A percentile compares a stretch with the other conserved stretches of the same genome.
phyloP scores from a whole-genome alignment of 1,140 invertebrate genomes.

The Eciton burchellii region DNA sequence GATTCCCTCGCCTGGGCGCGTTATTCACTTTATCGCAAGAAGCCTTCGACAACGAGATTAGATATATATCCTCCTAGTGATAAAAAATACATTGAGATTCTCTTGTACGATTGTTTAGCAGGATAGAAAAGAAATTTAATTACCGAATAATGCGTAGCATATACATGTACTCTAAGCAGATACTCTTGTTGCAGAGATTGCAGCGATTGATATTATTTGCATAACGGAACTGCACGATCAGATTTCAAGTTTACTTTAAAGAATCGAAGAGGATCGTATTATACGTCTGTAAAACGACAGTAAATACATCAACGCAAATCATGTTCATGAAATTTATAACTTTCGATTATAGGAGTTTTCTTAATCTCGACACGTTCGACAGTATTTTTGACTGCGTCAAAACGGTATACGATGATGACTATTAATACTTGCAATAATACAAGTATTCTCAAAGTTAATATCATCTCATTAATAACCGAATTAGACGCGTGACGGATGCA shows the following conservation, averaged over 20 bases:
- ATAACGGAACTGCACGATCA: constrained; percentile 40
- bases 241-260: constrained; percentile 61
- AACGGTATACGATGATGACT: constrained; percentile 43
- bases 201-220: constrained; percentile 61
- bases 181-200: constrained; percentile 68
- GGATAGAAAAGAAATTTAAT: constrained; percentile 62
- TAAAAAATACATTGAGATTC: constrained; percentile 64
- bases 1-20: constrained; percentile 40
- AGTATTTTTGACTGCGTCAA: constrained; percentile 35
- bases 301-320: constrained; percentile 28
- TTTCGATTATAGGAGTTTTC: constrained; percentile 36
- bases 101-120: constrained; percentile 63
- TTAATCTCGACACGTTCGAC: constrained; percentile 20
- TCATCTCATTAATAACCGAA: constrained; percentile 46
- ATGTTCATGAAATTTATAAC: constrained; percentile 51
- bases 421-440: constrained; percentile 49
- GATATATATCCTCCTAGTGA: constrained; percentile 65
- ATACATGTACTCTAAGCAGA: constrained; percentile 69
- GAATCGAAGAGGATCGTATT: constrained; percentile 30
- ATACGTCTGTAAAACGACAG: constrained; percentile 13
- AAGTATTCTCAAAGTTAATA: no score
- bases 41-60: constrained; percentile 73
- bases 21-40: constrained; percentile 58
- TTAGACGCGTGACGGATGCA: constrained; percentile 59
- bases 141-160: constrained; percentile 64